Conservation (phyloP, 2,113 vertebrate genomes). For the Patagioenas fasciata region DNA sequence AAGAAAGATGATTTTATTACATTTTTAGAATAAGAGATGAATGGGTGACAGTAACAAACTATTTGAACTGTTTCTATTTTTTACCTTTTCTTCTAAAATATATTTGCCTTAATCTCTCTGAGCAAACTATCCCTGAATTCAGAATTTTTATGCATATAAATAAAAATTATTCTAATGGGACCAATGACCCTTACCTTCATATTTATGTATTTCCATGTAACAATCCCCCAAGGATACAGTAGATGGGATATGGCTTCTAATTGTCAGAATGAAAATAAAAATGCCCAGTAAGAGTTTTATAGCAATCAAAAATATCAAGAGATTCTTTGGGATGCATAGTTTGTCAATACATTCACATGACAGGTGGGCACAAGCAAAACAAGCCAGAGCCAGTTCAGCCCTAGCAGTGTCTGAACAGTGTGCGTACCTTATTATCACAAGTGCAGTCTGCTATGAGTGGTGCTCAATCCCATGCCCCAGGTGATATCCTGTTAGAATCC, state of each 20-base stretch:
- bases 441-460: not conserved
- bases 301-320: not conserved
- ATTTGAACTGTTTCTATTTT: not conserved
- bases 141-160: not conserved
- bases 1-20: not conserved
- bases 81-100: not conserved
- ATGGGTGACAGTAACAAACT: not conserved
- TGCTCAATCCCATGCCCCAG: not conserved
- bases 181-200: not conserved
- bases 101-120: not conserved
- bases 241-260: not conserved
- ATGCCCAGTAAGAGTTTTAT: not conserved
- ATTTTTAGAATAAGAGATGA: not conserved
- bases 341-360: not conserved
- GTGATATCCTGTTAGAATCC: not conserved
- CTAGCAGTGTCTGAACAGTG: not conserved
- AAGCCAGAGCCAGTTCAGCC: not conserved
- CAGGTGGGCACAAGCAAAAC: not conserved
- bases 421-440: rapidly evolving
- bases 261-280: not conserved
- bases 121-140: not conserved
- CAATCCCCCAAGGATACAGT: not conserved
- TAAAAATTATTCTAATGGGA: not conserved
- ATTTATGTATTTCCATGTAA: not conserved
- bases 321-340: not conserved